phyloP scores from a whole-genome alignment of 2,888 invertebrate genomes.

The Sarcophaga rosellei region DNA sequence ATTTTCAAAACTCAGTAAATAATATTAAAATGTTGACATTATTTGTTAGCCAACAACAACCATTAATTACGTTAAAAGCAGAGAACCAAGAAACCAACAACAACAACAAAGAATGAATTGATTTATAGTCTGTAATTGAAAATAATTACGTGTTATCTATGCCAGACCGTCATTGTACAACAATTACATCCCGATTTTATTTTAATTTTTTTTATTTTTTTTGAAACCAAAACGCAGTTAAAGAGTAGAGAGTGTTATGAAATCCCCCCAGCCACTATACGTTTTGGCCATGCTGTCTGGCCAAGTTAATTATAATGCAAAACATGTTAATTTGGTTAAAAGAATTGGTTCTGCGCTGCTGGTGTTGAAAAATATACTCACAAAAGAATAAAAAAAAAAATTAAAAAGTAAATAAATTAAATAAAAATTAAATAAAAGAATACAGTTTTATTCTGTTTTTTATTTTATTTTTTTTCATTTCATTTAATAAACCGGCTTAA shows the following conservation, averaged over 20 bases:
- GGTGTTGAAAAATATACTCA: conserved; percentile 64
- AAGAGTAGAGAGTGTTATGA: not conserved
- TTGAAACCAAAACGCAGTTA: not conserved
- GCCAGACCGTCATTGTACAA: not conserved
- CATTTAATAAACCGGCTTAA: conserved; percentile 24
- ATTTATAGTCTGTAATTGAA: conserved; percentile 33
- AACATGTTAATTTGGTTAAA: conserved; percentile 70
- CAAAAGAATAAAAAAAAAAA: not conserved
- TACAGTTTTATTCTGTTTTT: conserved; percentile 13
- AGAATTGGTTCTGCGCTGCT: conserved; percentile 71
- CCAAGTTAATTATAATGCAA: conserved; percentile 73
- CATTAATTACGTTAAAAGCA: not conserved
- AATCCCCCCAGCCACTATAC: conserved; percentile 2
- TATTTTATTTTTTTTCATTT: conserved; percentile 12
- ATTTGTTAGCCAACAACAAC: not conserved
- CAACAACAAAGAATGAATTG: conserved; percentile 2
- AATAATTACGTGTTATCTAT: conserved; percentile 36
- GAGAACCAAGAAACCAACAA: not conserved
- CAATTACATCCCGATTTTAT: conserved; percentile 3
- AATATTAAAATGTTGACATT: no score
- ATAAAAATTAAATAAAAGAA: not conserved
- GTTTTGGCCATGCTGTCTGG: conserved; percentile 61
- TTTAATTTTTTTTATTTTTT: not conserved
- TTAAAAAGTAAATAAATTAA: conserved; percentile 20
- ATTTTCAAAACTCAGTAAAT: no score